Percentiles rank a stretch among this genome's conserved stretches.
These are phyloP conservation scores for Cenopis cana DNA, from an alignment of 2,888 invertebrate genomes.

Conservation along the genomic window DNA sequence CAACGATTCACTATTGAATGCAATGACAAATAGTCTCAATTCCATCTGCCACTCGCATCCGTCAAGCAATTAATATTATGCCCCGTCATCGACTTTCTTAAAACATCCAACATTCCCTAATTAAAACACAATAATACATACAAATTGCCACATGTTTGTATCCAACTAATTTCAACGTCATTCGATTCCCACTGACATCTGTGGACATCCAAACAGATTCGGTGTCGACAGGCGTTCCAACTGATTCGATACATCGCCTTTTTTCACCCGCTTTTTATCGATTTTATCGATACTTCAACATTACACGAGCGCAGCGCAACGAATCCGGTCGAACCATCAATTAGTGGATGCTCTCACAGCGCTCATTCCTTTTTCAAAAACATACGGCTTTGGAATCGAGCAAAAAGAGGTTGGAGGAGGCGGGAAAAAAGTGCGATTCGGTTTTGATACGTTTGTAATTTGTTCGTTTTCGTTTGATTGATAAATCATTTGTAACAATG, in stretches of 20 bases:
- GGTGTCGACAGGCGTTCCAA: slow-evolving; percentile 69
- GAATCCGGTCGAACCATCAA: slow-evolving; percentile 72
- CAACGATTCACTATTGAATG: slow-evolving; percentile 5
- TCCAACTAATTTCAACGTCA: slow-evolving; percentile 59
- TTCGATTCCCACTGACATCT: slow-evolving; percentile 65
- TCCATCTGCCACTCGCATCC: slow-evolving; percentile 28
- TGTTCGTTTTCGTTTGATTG: slow-evolving; percentile 67
- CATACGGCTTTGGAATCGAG: slow-evolving; percentile 70
- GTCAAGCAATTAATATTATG: slow-evolving; percentile 32
- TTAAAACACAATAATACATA: slow-evolving; percentile 61
- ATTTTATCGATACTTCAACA: slow-evolving; percentile 49
- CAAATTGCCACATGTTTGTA: slow-evolving; percentile 67
- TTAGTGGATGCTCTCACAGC: slow-evolving; percentile 78
- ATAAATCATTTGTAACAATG: slow-evolving; percentile 47
- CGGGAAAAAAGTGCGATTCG: slow-evolving; percentile 66
- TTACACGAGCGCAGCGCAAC: slow-evolving; percentile 62
- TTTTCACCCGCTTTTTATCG: slow-evolving; percentile 47
- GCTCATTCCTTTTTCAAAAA: slow-evolving; percentile 66
- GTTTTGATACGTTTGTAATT: slow-evolving; percentile 69
- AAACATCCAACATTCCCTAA: slow-evolving; percentile 49
- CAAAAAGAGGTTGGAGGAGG: slow-evolving; percentile 68
- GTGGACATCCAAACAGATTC: slow-evolving; percentile 63
- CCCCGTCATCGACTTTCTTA: slow-evolving; percentile 31
- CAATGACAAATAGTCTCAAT: slow-evolving; percentile 28
- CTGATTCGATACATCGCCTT: slow-evolving; percentile 75